Evolutionary conservation across 2,113 vertebrate genomes (phyloP).

Genomic region (Notarius lentiginosus): DNA sequence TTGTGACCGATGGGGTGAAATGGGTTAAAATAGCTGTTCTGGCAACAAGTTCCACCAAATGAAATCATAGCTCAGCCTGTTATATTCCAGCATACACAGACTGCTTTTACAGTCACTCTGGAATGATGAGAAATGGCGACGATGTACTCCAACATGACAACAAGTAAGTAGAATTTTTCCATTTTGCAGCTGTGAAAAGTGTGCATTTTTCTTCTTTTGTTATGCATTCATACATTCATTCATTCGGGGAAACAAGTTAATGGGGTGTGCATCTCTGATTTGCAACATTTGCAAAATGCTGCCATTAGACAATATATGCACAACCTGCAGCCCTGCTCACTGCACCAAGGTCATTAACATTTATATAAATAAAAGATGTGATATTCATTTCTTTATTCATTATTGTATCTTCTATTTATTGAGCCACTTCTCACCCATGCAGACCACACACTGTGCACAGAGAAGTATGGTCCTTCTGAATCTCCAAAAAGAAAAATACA

Average conservation of each 20-base stretch:
- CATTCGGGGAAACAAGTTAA: not conserved
- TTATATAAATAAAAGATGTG: not conserved
- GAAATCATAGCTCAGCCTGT: not conserved
- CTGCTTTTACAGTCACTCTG: not conserved
- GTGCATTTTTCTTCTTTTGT: not conserved
- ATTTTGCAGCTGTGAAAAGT: not conserved
- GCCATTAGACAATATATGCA: too few species aligned
- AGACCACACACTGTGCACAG: too few species aligned
- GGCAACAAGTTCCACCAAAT: not conserved
- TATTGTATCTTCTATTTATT: too few species aligned
- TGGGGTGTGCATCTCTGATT: not conserved
- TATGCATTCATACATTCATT: too few species aligned
- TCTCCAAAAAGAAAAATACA: too few species aligned
- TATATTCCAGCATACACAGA: not conserved
- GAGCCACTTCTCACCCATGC: too few species aligned
- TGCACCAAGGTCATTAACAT: not conserved
- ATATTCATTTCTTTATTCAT: too few species aligned
- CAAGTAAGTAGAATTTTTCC: not conserved
- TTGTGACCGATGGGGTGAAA: too few species aligned
- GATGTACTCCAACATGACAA: not conserved
- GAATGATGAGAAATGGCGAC: not conserved
- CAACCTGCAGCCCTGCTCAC: not conserved
- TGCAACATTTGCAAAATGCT: too few species aligned
- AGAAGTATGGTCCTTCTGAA: too few species aligned
- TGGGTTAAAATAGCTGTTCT: not conserved